Conservation (phyloP, 1,140 invertebrate genomes). For the Scaptomyza pallida region DNA sequence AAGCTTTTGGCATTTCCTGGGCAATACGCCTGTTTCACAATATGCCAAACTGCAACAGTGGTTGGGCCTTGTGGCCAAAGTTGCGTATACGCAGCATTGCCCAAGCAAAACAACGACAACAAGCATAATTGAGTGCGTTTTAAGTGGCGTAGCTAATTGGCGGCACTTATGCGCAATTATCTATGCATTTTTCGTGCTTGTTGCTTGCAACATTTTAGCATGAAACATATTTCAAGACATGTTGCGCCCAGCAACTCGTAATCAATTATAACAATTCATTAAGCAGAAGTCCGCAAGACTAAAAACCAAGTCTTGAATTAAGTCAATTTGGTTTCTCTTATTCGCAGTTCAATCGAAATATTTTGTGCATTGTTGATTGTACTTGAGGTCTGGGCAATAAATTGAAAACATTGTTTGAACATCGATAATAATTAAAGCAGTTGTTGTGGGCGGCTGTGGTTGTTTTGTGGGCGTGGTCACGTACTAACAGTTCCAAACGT, state of each 20-base stretch:
- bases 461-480: not conserved
- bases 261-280: not conserved
- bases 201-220: constrained; percentile 7
- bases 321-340: not conserved
- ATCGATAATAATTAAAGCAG: constrained; percentile 14
- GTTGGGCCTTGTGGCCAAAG: constrained; percentile 11
- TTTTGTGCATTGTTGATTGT: not conserved
- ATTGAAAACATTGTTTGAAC: not conserved
- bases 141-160: constrained; percentile 43
- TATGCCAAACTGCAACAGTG: not conserved
- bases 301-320: not conserved
- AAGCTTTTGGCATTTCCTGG: constrained; percentile 30
- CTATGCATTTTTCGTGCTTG: not conserved
- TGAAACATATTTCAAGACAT: constrained; percentile 9
- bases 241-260: constrained; percentile 17
- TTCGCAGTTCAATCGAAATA: not conserved
- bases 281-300: no score
- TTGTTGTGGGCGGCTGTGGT: constrained; percentile 7
- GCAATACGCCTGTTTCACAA: constrained; percentile 3
- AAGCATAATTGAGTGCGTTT: not conserved
- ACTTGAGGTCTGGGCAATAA: not conserved
- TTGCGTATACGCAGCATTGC: constrained; percentile 60
- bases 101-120: constrained; percentile 1
- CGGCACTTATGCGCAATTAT: constrained; percentile 49
- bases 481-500: not conserved